Evolutionary conservation across 2,113 vertebrate species (phyloP).

Genomic region (Tupaia tana): DNA sequence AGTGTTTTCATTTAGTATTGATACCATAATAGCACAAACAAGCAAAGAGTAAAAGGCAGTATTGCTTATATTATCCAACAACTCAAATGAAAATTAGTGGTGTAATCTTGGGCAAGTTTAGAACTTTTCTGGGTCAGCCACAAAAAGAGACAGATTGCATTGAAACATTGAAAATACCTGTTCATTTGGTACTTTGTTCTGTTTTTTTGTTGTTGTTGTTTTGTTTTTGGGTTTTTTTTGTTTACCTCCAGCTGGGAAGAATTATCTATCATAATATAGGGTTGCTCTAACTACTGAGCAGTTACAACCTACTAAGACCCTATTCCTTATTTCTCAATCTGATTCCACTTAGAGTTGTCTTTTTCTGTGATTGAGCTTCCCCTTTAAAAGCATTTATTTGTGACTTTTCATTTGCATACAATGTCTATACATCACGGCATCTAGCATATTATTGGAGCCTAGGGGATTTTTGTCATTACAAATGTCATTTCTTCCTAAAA

Average conservation of each 20-base stretch:
- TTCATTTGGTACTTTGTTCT: background rate
- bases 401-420: conserved; percentile 5
- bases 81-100: background rate
- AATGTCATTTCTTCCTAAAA: conserved; percentile 66
- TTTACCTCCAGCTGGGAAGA: background rate
- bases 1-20: conserved; percentile 29
- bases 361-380: conserved; percentile 74
- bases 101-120: background rate
- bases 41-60: background rate
- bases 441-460: conserved; percentile 7
- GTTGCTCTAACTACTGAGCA: background rate
- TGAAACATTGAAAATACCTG: background rate
- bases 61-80: conserved; percentile 19
- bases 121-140: background rate
- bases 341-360: background rate
- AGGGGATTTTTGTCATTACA: conserved; percentile 56
- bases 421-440: background rate
- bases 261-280: background rate
- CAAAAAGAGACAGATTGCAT: background rate
- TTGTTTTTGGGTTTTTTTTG: background rate
- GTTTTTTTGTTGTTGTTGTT: background rate
- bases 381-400: conserved; percentile 35
- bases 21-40: background rate
- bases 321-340: background rate
- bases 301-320: background rate